Evolutionary conservation across 2,113 vertebrate species (phyloP), one percentile per base, ranked within the genome.

Genomic region (Equus przewalskii): DNA sequence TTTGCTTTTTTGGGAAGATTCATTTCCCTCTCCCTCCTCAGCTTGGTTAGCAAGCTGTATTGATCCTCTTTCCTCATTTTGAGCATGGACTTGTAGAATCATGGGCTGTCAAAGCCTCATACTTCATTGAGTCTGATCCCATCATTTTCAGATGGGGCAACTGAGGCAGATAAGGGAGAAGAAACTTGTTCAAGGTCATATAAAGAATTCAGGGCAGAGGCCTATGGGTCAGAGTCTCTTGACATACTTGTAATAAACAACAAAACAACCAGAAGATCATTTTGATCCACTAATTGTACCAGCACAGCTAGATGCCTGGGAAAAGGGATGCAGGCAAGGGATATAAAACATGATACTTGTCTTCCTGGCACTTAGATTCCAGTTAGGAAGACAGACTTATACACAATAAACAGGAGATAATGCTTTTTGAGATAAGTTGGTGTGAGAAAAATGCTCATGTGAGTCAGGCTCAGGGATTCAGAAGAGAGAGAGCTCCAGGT

Each of bases 1-100:
- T 79, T 95, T 93, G 30, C 83, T 78, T 96, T 92, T 75, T 79
- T 44, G 60, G 11, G 16, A 5, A 89, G 22, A 83, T 86, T 73
- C 7, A 56, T 64, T 79, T 70, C 8, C 13, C 30, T 7, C 11
- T 69, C 24, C 13, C n/a, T 91, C 13, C 8, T 18, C 28, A 90
- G 54, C n/a, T 28, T 95, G 46, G 3, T 80, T 33, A 36, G n/a
- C 44, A 82, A 91, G 21, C 6, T 96, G 30, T 30, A 9, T 72
- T 62, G 15, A 70, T 69, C 15, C 33, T 41, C 22, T 62, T 87
- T 73, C 62, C 5, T 87, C 16, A 22, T 46, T 78, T 69, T 95
- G 41, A 96, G 49, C 12, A 24, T 46, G 60, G 7, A 60, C 36
- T 92, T 92, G 19, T 28, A 90, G 62, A 94, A 87, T 78, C 24